Evolutionary conservation across 2,113 vertebrate species (phyloP).

Genomic region (Festucalex cinctus): DNA sequence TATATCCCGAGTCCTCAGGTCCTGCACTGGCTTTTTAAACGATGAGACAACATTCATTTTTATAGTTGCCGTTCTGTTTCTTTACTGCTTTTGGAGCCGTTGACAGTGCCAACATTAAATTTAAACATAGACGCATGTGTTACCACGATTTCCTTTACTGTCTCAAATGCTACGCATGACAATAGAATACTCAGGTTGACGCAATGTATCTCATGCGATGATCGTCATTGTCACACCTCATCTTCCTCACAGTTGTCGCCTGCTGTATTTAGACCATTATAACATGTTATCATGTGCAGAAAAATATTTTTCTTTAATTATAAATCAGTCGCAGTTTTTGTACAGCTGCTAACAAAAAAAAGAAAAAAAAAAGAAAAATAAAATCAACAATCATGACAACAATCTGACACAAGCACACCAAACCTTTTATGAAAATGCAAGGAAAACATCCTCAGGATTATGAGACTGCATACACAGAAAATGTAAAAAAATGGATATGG

Average conservation of each 20-base stretch:
- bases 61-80: slow-evolving; percentile 18
- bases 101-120: background rate
- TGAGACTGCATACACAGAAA: background rate
- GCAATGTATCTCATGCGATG: too few relatives aligned
- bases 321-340: background rate
- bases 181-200: background rate
- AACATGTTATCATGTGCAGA: background rate
- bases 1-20: slow-evolving; percentile 9
- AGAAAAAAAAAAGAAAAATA: background rate
- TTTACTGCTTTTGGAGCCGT: slow-evolving; percentile 8
- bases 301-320: background rate
- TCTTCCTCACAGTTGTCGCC: background rate
- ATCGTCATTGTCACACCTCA: background rate
- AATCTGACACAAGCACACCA: background rate
- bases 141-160: background rate
- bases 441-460: too few relatives aligned
- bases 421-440: background rate
- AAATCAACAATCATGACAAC: background rate
- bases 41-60: slow-evolving; percentile 25
- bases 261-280: background rate
- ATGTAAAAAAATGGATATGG: background rate
- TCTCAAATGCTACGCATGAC: slow-evolving; percentile 5
- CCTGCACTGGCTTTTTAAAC: slow-evolving; percentile 20
- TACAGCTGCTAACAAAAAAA: background rate
- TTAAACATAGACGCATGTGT: background rate